Base-by-base conservation (phyloP, 2,888 invertebrate genomes). In the Marronus borbonicus region DNA sequence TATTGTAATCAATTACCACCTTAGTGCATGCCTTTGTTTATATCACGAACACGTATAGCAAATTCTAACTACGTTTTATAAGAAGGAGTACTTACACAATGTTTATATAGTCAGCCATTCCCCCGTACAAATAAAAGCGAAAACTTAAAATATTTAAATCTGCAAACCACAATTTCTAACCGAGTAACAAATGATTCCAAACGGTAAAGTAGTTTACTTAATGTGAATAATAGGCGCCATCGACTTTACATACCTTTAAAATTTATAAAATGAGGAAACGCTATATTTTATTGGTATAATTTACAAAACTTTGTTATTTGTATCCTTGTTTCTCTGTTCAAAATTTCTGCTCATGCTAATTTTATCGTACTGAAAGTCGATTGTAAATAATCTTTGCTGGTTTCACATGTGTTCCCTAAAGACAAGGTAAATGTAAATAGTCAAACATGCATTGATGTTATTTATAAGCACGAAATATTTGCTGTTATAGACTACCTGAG, bases 121-220 rank as follows among this genome's bases (percentile, higher is more conserved):
- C 17, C 52, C 14, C 17, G n/a, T 52, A 52, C 52, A 52, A 52
- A 52, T 52, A 52, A 17, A 52, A 52, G 14, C 52, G 52, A 52
- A 52, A 17, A 52, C 17, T 2, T 52, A 14, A 52, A 52, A 52
- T 17, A 52, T 14, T 17, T 17, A 52, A 52, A 14, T 52, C 14
- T n/a, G 5, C 52, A 14, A 52, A 14, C 17, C 17, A 14, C 50
- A 12, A 50, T n/a, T 50, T 50, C 50, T 7, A 50, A n/a, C 3
- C 50, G 7, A 14, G n/a, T 52, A 52, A 52, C 52, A n/a, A n/a
- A 52, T 52, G 52, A 52, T 14, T 52, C 14, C 52, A 52, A 52
- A 52, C 17, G 52, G 14, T 52, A 52, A 52, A 52, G 52, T 52
- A 52, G 52, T 52, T 52, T 14, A 52, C 52, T 52, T 14, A 52